These are phyloP conservation scores for Dasysyrphus tricinctus DNA, from an alignment of 2,888 invertebrate species.

Conservation along the genomic window DNA sequence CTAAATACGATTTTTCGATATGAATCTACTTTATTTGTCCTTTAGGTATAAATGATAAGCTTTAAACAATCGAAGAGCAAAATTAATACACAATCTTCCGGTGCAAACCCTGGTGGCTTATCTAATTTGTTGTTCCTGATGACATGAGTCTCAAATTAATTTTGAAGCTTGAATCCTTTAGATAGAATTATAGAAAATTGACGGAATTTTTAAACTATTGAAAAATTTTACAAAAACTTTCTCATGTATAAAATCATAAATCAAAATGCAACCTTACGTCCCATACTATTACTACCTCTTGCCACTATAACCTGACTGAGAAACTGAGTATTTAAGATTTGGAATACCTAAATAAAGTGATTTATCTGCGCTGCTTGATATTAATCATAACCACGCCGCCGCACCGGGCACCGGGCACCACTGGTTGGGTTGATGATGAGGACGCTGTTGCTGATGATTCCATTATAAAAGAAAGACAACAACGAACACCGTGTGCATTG, in stretches of 20 bases:
- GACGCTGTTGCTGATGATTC: constrained; percentile 53
- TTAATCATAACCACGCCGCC: constrained; percentile 53
- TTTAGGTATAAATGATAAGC: no score
- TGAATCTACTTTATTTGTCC: no score
- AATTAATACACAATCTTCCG: no score
- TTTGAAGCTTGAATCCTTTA: no score
- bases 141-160: no score
- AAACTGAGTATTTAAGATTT: constrained; percentile 62
- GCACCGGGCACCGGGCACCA: background rate
- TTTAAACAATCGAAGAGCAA: no score
- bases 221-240: no score
- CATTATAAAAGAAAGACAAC: constrained; percentile 60
- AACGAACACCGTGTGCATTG: constrained; percentile 14
- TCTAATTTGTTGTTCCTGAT: no score
- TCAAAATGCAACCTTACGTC: background rate
- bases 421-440: constrained; percentile 24
- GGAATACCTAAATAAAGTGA: constrained; percentile 65
- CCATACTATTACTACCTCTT: background rate
- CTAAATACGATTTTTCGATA: no score
- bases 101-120: no score
- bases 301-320: background rate
- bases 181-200: no score
- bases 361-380: constrained; percentile 67
- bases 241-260: background rate
- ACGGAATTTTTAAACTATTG: no score